Conservation (phyloP, 2,888 invertebrate species). For the Smittia sp. region DNA sequence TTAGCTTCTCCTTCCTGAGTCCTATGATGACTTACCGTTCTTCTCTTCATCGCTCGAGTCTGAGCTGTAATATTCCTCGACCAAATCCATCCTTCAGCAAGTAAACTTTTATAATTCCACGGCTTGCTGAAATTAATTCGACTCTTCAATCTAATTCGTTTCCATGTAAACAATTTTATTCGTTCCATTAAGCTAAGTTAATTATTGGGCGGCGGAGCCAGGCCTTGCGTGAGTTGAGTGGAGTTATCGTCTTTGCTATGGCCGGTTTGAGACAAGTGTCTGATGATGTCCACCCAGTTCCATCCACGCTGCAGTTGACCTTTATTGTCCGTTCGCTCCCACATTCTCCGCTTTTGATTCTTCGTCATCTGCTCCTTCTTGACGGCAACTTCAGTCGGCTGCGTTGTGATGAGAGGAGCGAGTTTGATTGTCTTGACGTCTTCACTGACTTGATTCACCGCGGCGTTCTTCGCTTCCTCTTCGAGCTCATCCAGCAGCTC, state of each 20-base stretch:
- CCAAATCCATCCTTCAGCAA: no score
- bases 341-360: constrained; percentile 84
- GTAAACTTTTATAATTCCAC: no score
- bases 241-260: constrained; percentile 40
- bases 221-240: not conserved
- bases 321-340: constrained; percentile 77
- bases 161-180: no score
- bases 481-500: constrained; percentile 72
- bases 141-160: no score
- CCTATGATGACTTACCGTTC: no score
- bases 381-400: constrained; percentile 55
- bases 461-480: constrained; percentile 56
- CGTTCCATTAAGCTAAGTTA: not conserved
- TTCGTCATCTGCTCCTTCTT: constrained; percentile 87
- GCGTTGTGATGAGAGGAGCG: constrained; percentile 43
- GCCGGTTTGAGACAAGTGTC: constrained; percentile 82
- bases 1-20: no score
- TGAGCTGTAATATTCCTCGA: no score
- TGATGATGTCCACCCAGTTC: constrained; percentile 96
- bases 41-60: no score
- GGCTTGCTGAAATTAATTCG: no score
- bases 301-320: constrained; percentile 86
- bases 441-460: constrained; percentile 56
- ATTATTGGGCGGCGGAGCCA: constrained; percentile 20
- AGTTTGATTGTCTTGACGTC: constrained; percentile 39